Conservation (phyloP, 2,113 vertebrate genomes). For the Lophius piscatorius region DNA sequence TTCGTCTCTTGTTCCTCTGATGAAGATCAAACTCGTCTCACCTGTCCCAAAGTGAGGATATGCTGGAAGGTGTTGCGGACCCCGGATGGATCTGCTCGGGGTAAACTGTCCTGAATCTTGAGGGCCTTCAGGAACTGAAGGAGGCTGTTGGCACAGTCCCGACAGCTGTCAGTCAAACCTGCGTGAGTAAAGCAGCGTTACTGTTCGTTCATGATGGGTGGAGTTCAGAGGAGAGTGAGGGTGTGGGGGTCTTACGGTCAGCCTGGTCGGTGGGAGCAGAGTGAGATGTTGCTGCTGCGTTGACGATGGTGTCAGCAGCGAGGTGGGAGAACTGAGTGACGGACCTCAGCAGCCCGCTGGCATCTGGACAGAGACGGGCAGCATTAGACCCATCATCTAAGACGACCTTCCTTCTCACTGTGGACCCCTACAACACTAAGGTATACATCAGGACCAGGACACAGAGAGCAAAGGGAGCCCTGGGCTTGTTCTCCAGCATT, state of each 20-base stretch:
- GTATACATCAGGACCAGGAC: too few relatives aligned
- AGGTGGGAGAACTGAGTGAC: constrained; percentile 89
- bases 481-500: too few relatives aligned
- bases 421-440: too few relatives aligned
- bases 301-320: constrained; percentile 87
- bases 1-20: too few relatives aligned
- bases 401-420: too few relatives aligned
- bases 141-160: constrained; percentile 85
- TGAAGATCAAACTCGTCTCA: constrained; percentile 45
- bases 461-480: too few relatives aligned
- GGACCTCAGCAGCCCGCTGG: constrained; percentile 81
- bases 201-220: background rate
- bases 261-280: constrained; percentile 87
- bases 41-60: constrained; percentile 87
- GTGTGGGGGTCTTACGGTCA: constrained; percentile 82
- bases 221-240: background rate
- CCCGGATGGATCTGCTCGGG: constrained; percentile 69
- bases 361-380: constrained; percentile 63
- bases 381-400: background rate
- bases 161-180: constrained; percentile 87
- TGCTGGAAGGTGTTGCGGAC: constrained; percentile 73
- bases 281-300: constrained; percentile 86
- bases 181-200: background rate
- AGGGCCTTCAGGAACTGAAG: constrained; percentile 85
- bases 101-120: constrained; percentile 80